Evolutionary conservation across 2,888 invertebrate genomes (phyloP), one percentile per base, ranked within the genome.

Genomic region (Orthosia cruda): DNA sequence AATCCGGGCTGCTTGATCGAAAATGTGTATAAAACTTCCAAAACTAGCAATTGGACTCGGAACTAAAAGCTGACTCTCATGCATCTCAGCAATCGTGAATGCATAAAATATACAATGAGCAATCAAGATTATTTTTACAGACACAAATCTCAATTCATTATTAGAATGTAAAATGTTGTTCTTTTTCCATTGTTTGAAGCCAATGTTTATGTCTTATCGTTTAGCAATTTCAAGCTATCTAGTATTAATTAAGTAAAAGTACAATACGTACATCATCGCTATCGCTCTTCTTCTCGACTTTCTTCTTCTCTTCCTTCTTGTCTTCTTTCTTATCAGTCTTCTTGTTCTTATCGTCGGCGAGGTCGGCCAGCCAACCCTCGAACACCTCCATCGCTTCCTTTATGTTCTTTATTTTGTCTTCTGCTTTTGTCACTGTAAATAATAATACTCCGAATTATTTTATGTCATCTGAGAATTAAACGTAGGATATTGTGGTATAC

Each of bases 301-400:
- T 88, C 59, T 87, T 87, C 52, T 90, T 23, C 74, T 79, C 47
- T 81, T 87, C 61, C 52, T 84, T 87, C 84, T 93, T 90, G 23
- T 91, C 89, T 92, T 93, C 72, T 86, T 93, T 87, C 55, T 89
- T 89, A 47, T 91, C 89, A 58, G 87, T 92, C 71, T 94, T 93
- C 74, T 96, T 95, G 77, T 90, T 91, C 77, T 92, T 91, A 52
- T 95, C 94, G 13, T 76, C 80, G 16, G 80, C 71, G 4, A 97
- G 95, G 32, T 97, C 97, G 5, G 96, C 96, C 69, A 98, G 93
- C 98, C 98, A 98, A 72, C 97, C 95, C 91, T 98, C 97, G 88
- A 98, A 98, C 32, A 98, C 97, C 58, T 97, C 97, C 92, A 98
- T 97, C 0, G 98, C 98, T 89, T 97, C 98, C 85, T 97, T 97